Conservation (phyloP, 1,140 invertebrate species). For the Papilio machaon region DNA sequence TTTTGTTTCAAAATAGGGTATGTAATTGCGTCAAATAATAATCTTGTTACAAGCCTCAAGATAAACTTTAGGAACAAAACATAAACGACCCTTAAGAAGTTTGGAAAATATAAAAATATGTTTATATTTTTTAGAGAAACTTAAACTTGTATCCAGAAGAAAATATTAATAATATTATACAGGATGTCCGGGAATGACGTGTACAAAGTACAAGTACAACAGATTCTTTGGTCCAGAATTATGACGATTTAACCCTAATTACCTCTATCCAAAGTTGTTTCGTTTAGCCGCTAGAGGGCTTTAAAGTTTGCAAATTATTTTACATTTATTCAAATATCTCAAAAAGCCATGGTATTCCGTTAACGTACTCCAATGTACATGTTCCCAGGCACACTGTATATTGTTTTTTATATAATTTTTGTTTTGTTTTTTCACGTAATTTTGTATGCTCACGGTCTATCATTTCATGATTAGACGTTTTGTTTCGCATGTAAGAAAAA, state of each 20-base stretch:
- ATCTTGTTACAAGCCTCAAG: conserved; percentile 46
- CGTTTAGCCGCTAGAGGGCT: no score
- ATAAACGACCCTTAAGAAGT: conserved; percentile 13
- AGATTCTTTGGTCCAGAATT: no score
- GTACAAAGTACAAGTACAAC: no score
- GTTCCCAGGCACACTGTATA: no score
- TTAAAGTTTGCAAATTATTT: no score
- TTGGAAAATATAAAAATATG: conserved; percentile 17
- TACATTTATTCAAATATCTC: no score
- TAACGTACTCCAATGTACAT: no score
- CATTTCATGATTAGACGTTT: background rate
- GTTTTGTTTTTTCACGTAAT: background rate
- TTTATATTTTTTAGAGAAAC: conserved; percentile 4
- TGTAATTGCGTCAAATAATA: conserved; percentile 59
- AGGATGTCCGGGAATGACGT: no score
- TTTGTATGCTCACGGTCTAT: background rate
- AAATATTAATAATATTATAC: background rate
- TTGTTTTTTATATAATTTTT: no score
- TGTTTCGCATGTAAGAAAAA: background rate
- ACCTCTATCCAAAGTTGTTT: no score
- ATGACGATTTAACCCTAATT: no score
- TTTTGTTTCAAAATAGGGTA: conserved; percentile 55
- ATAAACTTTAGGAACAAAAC: conserved; percentile 34
- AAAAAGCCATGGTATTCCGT: no score
- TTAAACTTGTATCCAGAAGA: background rate